A percentile compares a stretch with the other conserved stretches of the same genome.
These are phyloP conservation scores for Peromyscus melanophrys DNA, from an alignment of 2,797 vertebrate genomes.

Conservation along the genomic window DNA sequence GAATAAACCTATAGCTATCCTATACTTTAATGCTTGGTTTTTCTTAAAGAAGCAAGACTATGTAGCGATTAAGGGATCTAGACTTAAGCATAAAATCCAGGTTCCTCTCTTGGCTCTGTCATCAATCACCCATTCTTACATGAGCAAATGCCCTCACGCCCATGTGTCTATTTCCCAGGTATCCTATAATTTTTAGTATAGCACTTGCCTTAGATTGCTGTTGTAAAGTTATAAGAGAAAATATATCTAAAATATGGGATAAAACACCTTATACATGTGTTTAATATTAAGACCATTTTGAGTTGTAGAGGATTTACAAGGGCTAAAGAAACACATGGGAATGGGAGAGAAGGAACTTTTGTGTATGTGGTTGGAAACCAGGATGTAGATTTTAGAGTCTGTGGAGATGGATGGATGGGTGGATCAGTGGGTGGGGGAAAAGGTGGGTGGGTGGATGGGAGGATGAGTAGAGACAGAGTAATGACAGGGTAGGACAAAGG, in stretches of 20 bases:
- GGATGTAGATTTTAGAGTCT: background rate
- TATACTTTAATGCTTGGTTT: background rate
- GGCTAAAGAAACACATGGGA: background rate
- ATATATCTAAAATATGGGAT: background rate
- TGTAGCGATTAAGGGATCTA: background rate
- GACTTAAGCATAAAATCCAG: conserved; percentile 8
- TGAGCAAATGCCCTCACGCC: background rate
- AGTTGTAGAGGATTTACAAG: conserved; percentile 40
- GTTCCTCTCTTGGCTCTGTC: background rate
- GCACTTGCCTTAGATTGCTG: background rate
- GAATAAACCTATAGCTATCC: conserved; percentile 6
- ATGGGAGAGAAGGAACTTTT: conserved; percentile 5
- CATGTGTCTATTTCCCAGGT: background rate
- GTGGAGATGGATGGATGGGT: background rate
- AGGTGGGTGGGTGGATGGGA: background rate
- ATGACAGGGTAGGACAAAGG: background rate
- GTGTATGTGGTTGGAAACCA: background rate
- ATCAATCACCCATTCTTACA: background rate
- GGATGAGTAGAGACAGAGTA: background rate
- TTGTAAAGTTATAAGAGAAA: conserved; percentile 50
- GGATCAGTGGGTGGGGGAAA: background rate
- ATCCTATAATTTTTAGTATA: conserved; percentile 27
- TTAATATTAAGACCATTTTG: conserved; percentile 55
- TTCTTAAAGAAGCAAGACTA: background rate
- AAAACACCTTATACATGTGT: conserved; percentile 24